phyloP scores from a whole-genome alignment of 2,888 invertebrate species.

The Watsonalla binaria region DNA sequence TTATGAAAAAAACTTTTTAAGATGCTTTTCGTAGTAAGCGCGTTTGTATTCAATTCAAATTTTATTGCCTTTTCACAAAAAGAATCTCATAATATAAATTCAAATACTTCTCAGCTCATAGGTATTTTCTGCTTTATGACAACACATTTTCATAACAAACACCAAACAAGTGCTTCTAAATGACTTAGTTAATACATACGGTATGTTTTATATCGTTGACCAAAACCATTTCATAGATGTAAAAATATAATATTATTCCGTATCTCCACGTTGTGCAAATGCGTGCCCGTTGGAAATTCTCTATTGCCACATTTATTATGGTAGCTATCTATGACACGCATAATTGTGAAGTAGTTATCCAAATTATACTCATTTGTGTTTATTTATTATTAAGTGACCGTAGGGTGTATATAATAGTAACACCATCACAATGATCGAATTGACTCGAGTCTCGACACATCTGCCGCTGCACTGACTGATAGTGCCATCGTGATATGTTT shows the following conservation, averaged over 20 bases:
- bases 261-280: background rate
- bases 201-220: background rate
- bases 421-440: slow-evolving; percentile 34
- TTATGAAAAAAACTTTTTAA: too few relatives aligned
- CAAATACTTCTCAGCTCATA: too few relatives aligned
- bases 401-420: slow-evolving; percentile 12
- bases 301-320: slow-evolving; percentile 2
- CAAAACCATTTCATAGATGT: slow-evolving; percentile 1
- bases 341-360: slow-evolving; percentile 2
- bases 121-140: background rate
- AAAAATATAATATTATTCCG: background rate
- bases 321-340: background rate
- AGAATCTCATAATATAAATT: too few relatives aligned
- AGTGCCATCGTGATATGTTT: slow-evolving; percentile 78
- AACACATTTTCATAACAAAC: background rate
- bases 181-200: background rate
- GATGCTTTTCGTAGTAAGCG: too few relatives aligned
- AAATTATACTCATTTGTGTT: slow-evolving; percentile 27
- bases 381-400: slow-evolving; percentile 31
- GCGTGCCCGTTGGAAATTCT: background rate
- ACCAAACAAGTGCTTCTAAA: background rate
- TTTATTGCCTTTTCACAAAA: too few relatives aligned
- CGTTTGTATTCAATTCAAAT: too few relatives aligned
- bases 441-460: slow-evolving; percentile 41
- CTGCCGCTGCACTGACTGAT: slow-evolving; percentile 72